Conservation (phyloP, 2,113 vertebrate genomes). For the Phocoena phocoena region DNA sequence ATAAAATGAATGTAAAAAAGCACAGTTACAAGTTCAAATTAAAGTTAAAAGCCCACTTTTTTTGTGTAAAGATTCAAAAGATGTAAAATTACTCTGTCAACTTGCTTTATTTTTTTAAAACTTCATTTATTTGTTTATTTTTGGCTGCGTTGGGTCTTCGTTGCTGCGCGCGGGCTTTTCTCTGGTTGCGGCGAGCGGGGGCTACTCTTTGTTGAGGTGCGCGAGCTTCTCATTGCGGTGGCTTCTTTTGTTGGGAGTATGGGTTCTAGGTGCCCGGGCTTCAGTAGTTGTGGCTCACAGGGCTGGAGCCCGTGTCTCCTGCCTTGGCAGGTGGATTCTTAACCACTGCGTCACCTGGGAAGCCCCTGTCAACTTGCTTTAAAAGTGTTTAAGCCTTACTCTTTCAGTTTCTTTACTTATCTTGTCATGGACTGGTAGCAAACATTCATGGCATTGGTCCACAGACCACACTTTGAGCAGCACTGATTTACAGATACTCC, state of each 20-base stretch:
- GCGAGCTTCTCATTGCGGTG: too few species aligned
- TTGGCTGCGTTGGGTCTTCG: too few species aligned
- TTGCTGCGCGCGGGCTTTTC: too few species aligned
- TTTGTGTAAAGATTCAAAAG: background rate
- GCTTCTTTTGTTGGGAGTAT: too few species aligned
- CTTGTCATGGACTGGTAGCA: background rate
- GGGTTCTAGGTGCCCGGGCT: too few species aligned
- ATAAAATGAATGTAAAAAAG: background rate
- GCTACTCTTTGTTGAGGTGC: too few species aligned
- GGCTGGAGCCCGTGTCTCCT: too few species aligned
- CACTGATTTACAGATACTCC: background rate
- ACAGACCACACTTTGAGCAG: background rate
- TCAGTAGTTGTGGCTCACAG: too few species aligned
- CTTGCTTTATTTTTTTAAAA: background rate
- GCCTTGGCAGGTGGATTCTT: too few species aligned
- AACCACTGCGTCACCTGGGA: too few species aligned
- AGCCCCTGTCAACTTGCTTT: background rate
- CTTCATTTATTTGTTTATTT: too few species aligned
- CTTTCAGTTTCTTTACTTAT: background rate
- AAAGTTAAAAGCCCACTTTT: background rate
- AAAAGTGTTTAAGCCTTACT: background rate
- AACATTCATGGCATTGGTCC: background rate
- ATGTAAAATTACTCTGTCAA: background rate
- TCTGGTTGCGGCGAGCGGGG: too few species aligned
- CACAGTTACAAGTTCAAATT: background rate